Percentiles rank a stretch among this genome's conserved stretches.
phyloP scores from a whole-genome alignment of 1,140 invertebrate genomes.

The Gryllus bimaculatus region DNA sequence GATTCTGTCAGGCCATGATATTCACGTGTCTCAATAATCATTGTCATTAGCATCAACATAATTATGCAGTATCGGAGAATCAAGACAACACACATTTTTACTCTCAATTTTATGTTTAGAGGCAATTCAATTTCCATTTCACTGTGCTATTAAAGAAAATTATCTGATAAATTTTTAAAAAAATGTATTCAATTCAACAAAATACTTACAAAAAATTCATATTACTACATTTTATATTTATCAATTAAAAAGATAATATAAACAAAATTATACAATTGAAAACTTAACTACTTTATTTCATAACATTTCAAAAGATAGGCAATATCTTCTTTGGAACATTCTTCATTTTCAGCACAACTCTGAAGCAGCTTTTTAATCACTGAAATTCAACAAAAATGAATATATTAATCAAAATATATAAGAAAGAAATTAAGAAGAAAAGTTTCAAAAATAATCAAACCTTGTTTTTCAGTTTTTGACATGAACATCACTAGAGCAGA shows the following conservation, averaged over 20 bases:
- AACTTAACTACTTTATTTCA: conserved; percentile 27
- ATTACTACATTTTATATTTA: no score
- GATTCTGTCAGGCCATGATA: no score
- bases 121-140: not conserved
- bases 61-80: no score
- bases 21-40: no score
- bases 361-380: conserved; percentile 31
- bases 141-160: not conserved
- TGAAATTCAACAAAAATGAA: conserved; percentile 24
- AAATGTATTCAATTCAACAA: not conserved
- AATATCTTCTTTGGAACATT: conserved; percentile 27
- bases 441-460: conserved; percentile 25
- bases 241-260: no score
- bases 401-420: conserved; percentile 16
- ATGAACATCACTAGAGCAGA: conserved; percentile 37
- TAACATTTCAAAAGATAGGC: conserved; percentile 28
- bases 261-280: not conserved
- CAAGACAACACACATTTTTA: no score
- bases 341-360: conserved; percentile 28
- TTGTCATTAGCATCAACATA: no score
- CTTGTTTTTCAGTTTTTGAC: conserved; percentile 34
- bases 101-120: not conserved
- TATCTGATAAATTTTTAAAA: not conserved
- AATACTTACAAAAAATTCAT: no score
- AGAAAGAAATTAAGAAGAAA: conserved; percentile 9